Evolutionary conservation across 2,888 invertebrate species (phyloP).

Genomic region (Agonopterix alstromeriana): DNA sequence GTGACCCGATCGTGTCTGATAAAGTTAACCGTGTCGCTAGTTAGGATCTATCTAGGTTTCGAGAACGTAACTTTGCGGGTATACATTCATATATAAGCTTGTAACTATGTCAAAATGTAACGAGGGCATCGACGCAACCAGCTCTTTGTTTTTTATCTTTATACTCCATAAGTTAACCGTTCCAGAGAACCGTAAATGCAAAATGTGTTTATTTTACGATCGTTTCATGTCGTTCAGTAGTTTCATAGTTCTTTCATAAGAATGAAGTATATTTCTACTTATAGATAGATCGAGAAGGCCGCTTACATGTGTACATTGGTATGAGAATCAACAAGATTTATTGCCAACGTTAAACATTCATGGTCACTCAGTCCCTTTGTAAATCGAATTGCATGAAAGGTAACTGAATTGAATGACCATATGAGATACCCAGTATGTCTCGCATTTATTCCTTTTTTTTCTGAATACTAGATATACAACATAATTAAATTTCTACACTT

Average conservation of each 20-base stretch:
- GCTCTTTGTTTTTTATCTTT: slow-evolving; percentile 24
- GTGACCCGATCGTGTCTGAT: slow-evolving; percentile 44
- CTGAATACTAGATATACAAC: too few species aligned
- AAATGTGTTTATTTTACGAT: slow-evolving; percentile 7
- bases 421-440: not conserved
- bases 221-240: slow-evolving; percentile 9
- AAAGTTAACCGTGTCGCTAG: slow-evolving; percentile 57
- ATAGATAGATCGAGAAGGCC: slow-evolving; percentile 40
- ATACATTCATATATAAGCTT: slow-evolving; percentile 41
- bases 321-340: slow-evolving; percentile 38
- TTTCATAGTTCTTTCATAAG: slow-evolving; percentile 33
- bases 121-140: slow-evolving; percentile 31
- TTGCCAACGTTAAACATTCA: slow-evolving; percentile 36
- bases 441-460: too few species aligned
- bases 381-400: slow-evolving; percentile 30
- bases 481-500: too few species aligned
- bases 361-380: slow-evolving; percentile 28
- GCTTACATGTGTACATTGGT: slow-evolving; percentile 19
- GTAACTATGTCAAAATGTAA: slow-evolving; percentile 49
- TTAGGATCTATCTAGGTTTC: slow-evolving; percentile 57
- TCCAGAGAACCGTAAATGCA: slow-evolving; percentile 4
- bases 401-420: not conserved
- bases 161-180: slow-evolving; percentile 9
- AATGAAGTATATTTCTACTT: slow-evolving; percentile 27
- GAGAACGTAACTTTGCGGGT: slow-evolving; percentile 53